phyloP scores from a whole-genome alignment of 2,113 vertebrate genomes.

The Lophius piscatorius region DNA sequence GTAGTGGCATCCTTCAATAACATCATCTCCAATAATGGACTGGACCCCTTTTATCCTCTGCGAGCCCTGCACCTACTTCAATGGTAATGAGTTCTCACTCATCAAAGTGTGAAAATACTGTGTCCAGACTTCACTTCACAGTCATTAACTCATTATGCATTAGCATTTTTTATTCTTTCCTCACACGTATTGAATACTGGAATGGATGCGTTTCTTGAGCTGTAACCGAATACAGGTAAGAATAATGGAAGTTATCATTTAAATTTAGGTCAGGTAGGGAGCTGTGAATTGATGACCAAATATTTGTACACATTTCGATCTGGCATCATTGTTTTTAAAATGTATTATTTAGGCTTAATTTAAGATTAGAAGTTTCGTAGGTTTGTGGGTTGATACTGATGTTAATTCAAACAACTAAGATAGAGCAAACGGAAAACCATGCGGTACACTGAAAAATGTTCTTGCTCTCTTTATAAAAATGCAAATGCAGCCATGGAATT shows the following conservation, averaged over 20 bases:
- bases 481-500: too few species aligned
- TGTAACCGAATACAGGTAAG: background rate
- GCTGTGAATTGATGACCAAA: background rate
- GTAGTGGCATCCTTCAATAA: constrained; percentile 63
- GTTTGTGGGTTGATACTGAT: too few species aligned
- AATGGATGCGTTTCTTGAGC: background rate
- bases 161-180: constrained; percentile 6
- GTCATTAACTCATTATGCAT: constrained; percentile 39
- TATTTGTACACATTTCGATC: background rate
- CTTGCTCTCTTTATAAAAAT: too few species aligned
- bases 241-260: background rate
- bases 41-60: constrained; percentile 46
- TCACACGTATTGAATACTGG: constrained; percentile 7
- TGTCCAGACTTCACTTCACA: constrained; percentile 16
- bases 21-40: constrained; percentile 58
- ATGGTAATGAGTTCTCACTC: constrained; percentile 58
- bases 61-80: constrained; percentile 41
- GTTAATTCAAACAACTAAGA: too few species aligned
- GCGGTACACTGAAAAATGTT: too few species aligned
- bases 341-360: too few species aligned
- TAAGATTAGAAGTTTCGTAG: too few species aligned
- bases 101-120: constrained; percentile 33
- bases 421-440: too few species aligned
- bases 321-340: too few species aligned
- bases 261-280: background rate